These are phyloP conservation scores for Colletes latitarsis DNA, from an alignment of 1,140 invertebrate genomes.

Conservation along the genomic window DNA sequence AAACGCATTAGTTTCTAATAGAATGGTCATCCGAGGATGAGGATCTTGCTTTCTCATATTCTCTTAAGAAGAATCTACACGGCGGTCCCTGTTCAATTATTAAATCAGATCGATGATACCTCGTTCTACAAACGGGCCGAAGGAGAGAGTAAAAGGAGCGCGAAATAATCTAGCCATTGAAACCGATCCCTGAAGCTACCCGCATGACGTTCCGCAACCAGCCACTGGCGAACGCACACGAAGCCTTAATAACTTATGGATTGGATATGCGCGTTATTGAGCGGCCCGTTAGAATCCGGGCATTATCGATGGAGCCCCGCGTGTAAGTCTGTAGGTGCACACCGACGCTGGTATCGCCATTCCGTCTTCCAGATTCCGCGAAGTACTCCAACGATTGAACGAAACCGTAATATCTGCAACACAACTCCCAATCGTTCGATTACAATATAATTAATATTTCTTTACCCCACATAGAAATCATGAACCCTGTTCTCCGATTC, in stretches of 20 bases:
- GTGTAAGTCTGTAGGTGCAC: slow-evolving; percentile 25
- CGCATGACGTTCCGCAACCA: slow-evolving; percentile 65
- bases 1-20: too few species aligned
- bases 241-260: slow-evolving; percentile 78
- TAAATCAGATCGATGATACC: background rate
- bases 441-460: too few species aligned
- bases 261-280: slow-evolving; percentile 77
- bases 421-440: too few species aligned
- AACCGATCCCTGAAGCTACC: slow-evolving; percentile 74
- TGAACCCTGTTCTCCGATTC: too few species aligned
- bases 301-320: slow-evolving; percentile 72
- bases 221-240: slow-evolving; percentile 70
- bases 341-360: background rate
- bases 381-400: background rate
- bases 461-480: too few species aligned
- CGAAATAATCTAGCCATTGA: slow-evolving; percentile 70
- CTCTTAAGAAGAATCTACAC: background rate
- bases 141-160: slow-evolving; percentile 36
- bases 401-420: too few species aligned
- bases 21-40: too few species aligned
- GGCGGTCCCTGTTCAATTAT: background rate
- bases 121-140: slow-evolving; percentile 29
- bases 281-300: slow-evolving; percentile 76
- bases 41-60: background rate
- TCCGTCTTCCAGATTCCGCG: slow-evolving; percentile 1